Base-by-base conservation (phyloP, 2,113 vertebrate species). In the Mormyrus iriodes region DNA sequence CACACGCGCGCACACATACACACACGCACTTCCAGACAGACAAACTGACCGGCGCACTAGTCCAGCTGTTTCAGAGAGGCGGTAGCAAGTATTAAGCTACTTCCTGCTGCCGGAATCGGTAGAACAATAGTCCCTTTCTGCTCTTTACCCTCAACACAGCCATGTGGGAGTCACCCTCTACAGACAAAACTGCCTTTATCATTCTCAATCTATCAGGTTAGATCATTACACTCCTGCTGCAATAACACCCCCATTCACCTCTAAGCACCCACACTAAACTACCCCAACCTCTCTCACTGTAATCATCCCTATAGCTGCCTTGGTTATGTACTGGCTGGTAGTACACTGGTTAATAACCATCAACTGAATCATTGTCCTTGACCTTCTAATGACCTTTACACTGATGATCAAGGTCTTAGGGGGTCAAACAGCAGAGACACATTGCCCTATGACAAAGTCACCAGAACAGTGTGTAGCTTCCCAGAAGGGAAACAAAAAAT, bases 41-140 rank as follows among this genome's bases (percentile, higher is more conserved):
- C 73, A 88, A 46, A 88, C 86, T 88, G 44, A 89, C 42, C 35
- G 73, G 46, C 85, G 51, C 53, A 84, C 42, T 73, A 89, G 90
- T 90, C 89, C 92, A 93, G 93, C 91, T 94, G 90, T 89, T 90
- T 90, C 51, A 90, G 91, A 90, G 88, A 90, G 90, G 90, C 91
- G 89, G 89, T 87, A 92, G 92, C 92, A 92, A 92, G 87, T 90
- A 90, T 88, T 88, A 48, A 91, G 88, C 89, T 58, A 90, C 93
- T 95, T 95, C 95, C 95, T 94, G 84, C 88, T 92, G 91, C 92
- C 91, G 90, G 91, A 94, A 94, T 92, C 92, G 92, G 39, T 42
- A 93, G 93, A 94, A 96, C 95, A 96, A 95, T 94, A 91, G 92
- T 53, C 91, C 91, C 91, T 93, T 94, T 95, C 91, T 90, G 86